Conservation (phyloP, 1,140 invertebrate species). For the Neocloeon triangulifer region DNA sequence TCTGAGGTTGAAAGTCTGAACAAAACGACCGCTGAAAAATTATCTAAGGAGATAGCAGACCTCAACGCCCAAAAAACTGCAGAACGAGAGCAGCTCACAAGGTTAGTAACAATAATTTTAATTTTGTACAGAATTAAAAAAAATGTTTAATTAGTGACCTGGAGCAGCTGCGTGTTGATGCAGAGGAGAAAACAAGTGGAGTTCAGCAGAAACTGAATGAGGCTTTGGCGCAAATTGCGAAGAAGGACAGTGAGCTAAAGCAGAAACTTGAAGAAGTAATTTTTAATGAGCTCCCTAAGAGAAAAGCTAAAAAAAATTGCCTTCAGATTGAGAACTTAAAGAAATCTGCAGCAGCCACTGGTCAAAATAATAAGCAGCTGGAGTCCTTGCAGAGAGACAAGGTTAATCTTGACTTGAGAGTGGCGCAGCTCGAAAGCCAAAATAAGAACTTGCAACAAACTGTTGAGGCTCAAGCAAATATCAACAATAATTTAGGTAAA, state of each 20-base stretch:
- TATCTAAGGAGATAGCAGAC: too few species aligned
- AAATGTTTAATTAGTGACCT: too few species aligned
- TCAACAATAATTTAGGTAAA: constrained; percentile 8
- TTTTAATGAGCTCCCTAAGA: too few species aligned
- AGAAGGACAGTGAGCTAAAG: neutral
- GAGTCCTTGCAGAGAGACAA: constrained; percentile 9
- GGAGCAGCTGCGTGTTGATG: too few species aligned
- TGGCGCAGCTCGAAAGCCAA: constrained; percentile 9
- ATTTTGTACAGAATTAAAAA: too few species aligned
- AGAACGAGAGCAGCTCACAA: too few species aligned
- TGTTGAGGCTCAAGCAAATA: constrained; percentile 7
- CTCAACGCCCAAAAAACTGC: too few species aligned
- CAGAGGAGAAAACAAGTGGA: too few species aligned
- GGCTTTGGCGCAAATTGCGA: neutral
- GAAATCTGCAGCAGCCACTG: constrained; percentile 42
- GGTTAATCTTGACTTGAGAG: constrained; percentile 9
- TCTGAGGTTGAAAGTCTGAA: too few species aligned
- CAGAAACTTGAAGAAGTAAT: neutral
- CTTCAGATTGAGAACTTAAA: constrained; percentile 40
- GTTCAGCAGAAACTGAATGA: neutral
- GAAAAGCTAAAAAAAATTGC: neutral
- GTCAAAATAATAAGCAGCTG: constrained; percentile 12
- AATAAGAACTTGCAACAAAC: too few species aligned
- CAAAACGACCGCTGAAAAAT: too few species aligned
- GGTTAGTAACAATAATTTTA: too few species aligned